These are phyloP conservation scores for Drosophila borborema DNA, from an alignment of 2,888 invertebrate genomes.

Conservation along the genomic window DNA sequence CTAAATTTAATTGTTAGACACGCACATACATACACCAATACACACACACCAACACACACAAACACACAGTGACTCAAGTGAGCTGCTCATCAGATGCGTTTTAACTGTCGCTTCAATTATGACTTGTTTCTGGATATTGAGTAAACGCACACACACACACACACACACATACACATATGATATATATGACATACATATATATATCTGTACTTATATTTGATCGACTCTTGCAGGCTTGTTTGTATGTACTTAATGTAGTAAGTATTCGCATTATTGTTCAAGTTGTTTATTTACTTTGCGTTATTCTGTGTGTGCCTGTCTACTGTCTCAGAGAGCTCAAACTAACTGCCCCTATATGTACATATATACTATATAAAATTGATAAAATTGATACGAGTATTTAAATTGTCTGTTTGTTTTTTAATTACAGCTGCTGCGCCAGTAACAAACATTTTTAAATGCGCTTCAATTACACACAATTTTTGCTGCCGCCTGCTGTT, in stretches of 20 bases:
- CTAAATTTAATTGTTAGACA: constrained; percentile 35
- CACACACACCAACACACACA: constrained; percentile 4
- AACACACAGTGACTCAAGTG: constrained; percentile 4
- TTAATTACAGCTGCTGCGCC: constrained; percentile 71
- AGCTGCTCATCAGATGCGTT: constrained; percentile 26
- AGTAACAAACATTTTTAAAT: constrained; percentile 61
- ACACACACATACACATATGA: constrained; percentile 26
- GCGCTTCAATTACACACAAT: constrained; percentile 57
- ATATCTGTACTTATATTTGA: constrained; percentile 61
- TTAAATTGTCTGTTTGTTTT: constrained; percentile 57
- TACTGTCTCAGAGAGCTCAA: constrained; percentile 26
- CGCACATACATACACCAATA: constrained; percentile 7
- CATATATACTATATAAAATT: constrained; percentile 7
- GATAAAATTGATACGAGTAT: constrained; percentile 19
- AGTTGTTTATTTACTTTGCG: constrained; percentile 17
- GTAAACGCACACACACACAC: constrained; percentile 21
- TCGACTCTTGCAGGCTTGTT: constrained; percentile 81
- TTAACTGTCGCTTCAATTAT: constrained; percentile 39
- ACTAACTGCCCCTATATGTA: constrained; percentile 33
- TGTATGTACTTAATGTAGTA: constrained; percentile 81
- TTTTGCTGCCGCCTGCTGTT: constrained; percentile 59
- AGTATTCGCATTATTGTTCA: constrained; percentile 65
- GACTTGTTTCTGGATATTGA: constrained; percentile 32
- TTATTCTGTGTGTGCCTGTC: constrained; percentile 36
- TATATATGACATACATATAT: constrained; percentile 24